Base-by-base conservation (phyloP, 2,888 invertebrate species). In the Chymomyza procnemis region DNA sequence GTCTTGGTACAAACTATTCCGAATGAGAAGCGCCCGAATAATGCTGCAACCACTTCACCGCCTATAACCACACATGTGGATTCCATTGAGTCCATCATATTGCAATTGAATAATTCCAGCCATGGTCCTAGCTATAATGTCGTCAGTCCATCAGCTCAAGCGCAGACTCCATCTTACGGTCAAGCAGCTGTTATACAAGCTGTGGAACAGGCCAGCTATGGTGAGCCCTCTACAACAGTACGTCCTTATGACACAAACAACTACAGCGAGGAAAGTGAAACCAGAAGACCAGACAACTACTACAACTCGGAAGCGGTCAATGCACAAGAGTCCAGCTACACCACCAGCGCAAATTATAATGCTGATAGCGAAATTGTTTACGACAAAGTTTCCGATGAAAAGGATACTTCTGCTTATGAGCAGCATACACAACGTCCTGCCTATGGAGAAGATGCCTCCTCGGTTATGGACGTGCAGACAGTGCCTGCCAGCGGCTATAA, bases 51-150 rank as follows among this genome's bases (percentile, higher is more conserved):
- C 1, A 88, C 90, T 0, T 72, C 83, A 1, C 84, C 88, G 0
- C 92, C 78, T 69, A 90, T 71, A 79, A 92, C 78, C 87, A 92
- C 88, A 0, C 90, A 91, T 57, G 93, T 92, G 48, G 92, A 92
- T 69, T 92, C 93, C 0, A 92, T 93, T 61, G 92, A 93, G 18
- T 92, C 94, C 58, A 94, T 95, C 4, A 92, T 94, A 66, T 92
- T 94, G 78, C 93, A 94, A 92, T 87, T 94, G 9, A 94, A 94
- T 84, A 91, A 92, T 58, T 90, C 89, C 3, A 90, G 85, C 67
- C 89, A 89, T 54, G 91, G 91, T 0, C 91, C 91, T 4, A 76
- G 86, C 41, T 91, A 91, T 66, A 88, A 88, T 64, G 83, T 89
- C 30, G 83, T 88, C 1, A 79, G 69, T 66, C 88, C 88, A 12